Evolutionary conservation across 2,113 vertebrate genomes (phyloP), one percentile per base, ranked within the genome.

Genomic region (Silurus asotus): DNA sequence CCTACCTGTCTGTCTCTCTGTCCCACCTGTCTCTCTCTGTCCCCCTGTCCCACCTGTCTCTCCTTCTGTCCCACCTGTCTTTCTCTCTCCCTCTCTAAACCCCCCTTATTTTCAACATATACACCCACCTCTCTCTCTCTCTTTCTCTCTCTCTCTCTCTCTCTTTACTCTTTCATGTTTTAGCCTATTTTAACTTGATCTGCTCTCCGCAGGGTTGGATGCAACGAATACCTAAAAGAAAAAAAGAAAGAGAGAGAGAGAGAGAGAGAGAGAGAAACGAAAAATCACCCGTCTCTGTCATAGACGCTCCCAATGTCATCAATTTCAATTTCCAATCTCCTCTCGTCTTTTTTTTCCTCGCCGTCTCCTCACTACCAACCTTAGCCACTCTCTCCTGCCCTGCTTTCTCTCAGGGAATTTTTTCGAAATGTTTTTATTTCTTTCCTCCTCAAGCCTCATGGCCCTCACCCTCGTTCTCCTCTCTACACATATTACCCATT

Each of bases 271-370:
- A 84, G 81, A 82, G 76, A 84, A 58, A 67, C 3, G 81, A 86
- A 67, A 88, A 90, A 88, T 87, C 82, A 86, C 90, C 92, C 2
- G 84, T 84, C 67, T 88, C 92, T 95, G 91, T 93, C 94, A 93
- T 90, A 95, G 95, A 96, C 96, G 95, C 98, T 97, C 96, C 95
- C 97, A 98, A 97, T 97, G 97, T 97, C 89, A 90, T 87, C 96
- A 96, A 98, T 98, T 98, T 98, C 96, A 96, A 97, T 96, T 97
- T 96, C 94, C 93, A 94, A 95, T 95, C 94, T 93, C 94, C 94
- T 92, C 89, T 61, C 25, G 77, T 61, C 77, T 91, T 92, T 91
- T 91, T 91, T 92, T 28, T 37, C 74, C 75, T 14, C 37, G 2
- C 55, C 48, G 51, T 85, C 59, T 61, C 77, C 77, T 75, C 64